Evolutionary conservation across 2,797 vertebrate species (phyloP), one percentile per base, ranked within the genome.

Genomic region (Rhabdophis nuchalis): DNA sequence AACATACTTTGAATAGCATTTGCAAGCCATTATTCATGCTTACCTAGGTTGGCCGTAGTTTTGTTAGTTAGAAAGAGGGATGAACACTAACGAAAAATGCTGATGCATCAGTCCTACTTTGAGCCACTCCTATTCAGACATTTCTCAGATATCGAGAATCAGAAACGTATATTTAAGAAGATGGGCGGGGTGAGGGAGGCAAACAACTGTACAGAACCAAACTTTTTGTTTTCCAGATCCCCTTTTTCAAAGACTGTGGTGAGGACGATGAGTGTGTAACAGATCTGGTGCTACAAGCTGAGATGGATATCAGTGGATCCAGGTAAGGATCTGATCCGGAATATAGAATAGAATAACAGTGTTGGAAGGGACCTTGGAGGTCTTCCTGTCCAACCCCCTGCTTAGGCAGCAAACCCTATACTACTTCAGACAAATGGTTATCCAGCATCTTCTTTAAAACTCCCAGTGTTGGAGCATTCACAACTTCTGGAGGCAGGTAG

Each of bases 161-260:
- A 32, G 29, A 68, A 68, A 32, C n/a, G 18, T 20, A 18, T 36
- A 0, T 36, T 86, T 32, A 10, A 87, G n/a, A 3, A 87, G 20
- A n/a, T n/a, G n/a, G n/a, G n/a, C n/a, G 2, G 10, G 20, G 20
- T 10, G 16, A 12, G 12, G 11, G 1, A 25, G n/a, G 12, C 9
- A 12, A 32, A 32, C 3, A 86, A 52, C 13, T 20, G 2, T 6
- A 29, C 5, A 13, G 36, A 12, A 32, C 25, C 54, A 41, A 29
- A 0, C 11, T 50, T 90, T 90, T 0, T 91, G 58, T 57, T 61
- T 46, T 25, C 4, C 94, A 99, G 99, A 98, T 99, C 94, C 97
- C 98, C 0, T 99, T 99, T 97, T 99, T 98, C 57, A 99, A 99
- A 97, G 99, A 99, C 89, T 99, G 99, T 0, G 99, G 99, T 0